phyloP scores from a whole-genome alignment of 2,888 invertebrate species.

The Hydrotaea cyrtoneurina region DNA sequence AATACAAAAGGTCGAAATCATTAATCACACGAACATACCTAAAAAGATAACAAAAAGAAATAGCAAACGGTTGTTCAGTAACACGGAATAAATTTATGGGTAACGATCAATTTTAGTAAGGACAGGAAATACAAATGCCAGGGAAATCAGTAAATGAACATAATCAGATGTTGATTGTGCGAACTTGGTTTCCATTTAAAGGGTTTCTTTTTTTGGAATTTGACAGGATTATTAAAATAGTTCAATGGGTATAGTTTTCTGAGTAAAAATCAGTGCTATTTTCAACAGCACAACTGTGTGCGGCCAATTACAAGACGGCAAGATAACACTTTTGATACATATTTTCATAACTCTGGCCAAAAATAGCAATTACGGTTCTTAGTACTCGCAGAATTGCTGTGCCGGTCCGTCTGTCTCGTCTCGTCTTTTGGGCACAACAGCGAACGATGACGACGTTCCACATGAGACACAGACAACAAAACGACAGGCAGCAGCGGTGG shows the following conservation, averaged over 20 bases:
- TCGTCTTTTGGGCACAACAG: neutral
- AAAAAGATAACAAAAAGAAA: neutral
- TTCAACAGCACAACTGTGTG: neutral
- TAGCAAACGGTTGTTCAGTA: neutral
- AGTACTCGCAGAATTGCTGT: neutral
- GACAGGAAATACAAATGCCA: neutral
- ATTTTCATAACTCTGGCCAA: slow-evolving; percentile 16
- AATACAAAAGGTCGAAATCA: neutral
- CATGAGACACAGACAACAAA: neutral
- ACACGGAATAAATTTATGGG: neutral
- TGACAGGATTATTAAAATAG: too few species aligned
- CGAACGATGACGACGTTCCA: neutral
- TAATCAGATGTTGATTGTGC: too few species aligned
- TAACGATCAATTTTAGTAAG: neutral
- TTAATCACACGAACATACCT: neutral
- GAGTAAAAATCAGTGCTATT: neutral
- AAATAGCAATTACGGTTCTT: slow-evolving; percentile 20
- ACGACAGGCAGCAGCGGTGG: neutral
- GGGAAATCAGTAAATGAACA: too few species aligned
- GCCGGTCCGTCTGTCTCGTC: neutral
- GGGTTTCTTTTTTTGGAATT: too few species aligned
- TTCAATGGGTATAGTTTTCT: too few species aligned
- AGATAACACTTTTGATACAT: neutral
- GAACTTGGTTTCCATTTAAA: too few species aligned
- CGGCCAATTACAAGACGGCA: neutral